Evolutionary conservation across 2,113 vertebrate species (phyloP).

Genomic region (Emydocephalus ijimae): DNA sequence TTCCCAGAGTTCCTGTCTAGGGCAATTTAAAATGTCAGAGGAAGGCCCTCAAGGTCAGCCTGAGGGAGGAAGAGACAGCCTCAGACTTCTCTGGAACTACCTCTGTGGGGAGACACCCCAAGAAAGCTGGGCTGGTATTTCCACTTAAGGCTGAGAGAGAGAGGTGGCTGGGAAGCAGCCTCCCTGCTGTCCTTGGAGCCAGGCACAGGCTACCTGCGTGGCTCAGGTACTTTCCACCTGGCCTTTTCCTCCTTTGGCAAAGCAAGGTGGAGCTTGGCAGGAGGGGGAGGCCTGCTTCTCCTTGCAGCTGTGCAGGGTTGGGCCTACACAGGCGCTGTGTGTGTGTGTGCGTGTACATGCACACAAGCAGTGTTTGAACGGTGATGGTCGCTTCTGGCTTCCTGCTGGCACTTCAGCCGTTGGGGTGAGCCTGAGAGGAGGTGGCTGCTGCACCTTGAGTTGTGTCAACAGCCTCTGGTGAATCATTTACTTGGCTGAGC

Average conservation of each 20-base stretch:
- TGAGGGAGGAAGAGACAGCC: background rate
- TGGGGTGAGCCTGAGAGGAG: background rate
- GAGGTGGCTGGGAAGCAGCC: too few relatives aligned
- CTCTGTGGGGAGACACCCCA: background rate
- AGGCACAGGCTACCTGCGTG: background rate
- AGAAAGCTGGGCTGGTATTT: background rate
- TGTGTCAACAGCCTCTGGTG: slow-evolving; percentile 5
- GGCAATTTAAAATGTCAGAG: background rate
- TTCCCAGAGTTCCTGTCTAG: background rate
- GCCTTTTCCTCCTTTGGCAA: background rate
- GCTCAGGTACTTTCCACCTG: too few relatives aligned
- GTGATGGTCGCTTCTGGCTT: background rate
- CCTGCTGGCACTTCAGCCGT: background rate
- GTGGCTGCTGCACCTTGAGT: background rate
- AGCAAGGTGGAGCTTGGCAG: background rate
- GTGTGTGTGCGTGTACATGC: background rate
- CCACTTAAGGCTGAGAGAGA: background rate
- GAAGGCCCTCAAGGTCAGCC: background rate
- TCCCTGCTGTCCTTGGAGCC: background rate
- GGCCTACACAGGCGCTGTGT: background rate
- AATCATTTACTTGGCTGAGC: slow-evolving; percentile 2
- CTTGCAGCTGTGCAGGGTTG: background rate
- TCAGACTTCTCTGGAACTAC: background rate
- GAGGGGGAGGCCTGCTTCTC: background rate
- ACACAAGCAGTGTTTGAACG: background rate